A percentile compares a stretch with the other conserved stretches of the same genome.
Evolutionary conservation across 2,888 invertebrate genomes (phyloP).

Genomic region (Lasioglossum marginatum): DNA sequence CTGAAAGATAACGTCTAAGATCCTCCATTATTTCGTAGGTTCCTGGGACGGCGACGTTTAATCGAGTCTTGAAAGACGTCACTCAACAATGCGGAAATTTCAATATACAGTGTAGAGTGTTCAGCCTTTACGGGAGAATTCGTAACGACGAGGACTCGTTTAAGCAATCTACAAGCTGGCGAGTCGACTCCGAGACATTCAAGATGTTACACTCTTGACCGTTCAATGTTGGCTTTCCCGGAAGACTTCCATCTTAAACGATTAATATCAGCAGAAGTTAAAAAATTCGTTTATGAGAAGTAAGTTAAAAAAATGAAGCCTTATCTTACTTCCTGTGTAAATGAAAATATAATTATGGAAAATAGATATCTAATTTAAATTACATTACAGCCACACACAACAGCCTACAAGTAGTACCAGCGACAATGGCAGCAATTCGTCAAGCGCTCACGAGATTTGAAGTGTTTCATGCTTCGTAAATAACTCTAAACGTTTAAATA

Average conservation of each 20-base stretch:
- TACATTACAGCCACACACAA: no score
- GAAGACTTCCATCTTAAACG: not conserved
- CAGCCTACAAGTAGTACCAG: no score
- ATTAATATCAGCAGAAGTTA: no score
- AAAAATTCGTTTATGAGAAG: no score
- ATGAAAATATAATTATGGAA: no score
- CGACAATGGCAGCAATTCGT: no score
- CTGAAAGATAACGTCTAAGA: conserved; percentile 14
- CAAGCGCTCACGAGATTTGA: no score
- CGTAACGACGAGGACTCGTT: not conserved
- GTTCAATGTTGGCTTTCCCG: not conserved
- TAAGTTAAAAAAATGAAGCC: no score
- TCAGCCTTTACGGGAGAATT: not conserved
- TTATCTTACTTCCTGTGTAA: no score
- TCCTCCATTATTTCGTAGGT: conserved; percentile 15
- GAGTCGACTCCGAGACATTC: not conserved
- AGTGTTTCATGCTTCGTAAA: no score
- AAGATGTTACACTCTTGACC: not conserved
- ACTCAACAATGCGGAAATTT: conserved; percentile 22
- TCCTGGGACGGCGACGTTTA: not conserved
- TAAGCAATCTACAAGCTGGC: not conserved
- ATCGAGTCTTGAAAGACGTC: conserved; percentile 22
- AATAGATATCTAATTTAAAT: no score
- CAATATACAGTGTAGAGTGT: not conserved
- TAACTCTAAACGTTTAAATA: no score